These are phyloP conservation scores for Sebastes paucispinis DNA, from an alignment of 2,797 vertebrate genomes.

Conservation along the genomic window DNA sequence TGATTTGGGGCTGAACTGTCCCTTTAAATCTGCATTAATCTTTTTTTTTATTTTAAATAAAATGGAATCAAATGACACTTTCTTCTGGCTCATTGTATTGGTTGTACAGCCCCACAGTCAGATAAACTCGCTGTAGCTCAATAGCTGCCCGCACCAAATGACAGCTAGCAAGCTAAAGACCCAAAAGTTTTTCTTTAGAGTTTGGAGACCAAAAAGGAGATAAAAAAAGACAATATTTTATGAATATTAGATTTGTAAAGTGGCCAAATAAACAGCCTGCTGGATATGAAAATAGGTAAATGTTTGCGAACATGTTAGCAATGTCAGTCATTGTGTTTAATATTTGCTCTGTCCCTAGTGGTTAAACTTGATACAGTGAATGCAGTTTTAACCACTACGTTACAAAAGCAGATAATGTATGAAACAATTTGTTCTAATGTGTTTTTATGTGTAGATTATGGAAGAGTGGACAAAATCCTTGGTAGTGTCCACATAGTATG, in stretches of 20 bases:
- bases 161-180: not conserved
- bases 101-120: not conserved
- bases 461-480: not conserved
- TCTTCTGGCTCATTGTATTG: not conserved
- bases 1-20: too few species aligned
- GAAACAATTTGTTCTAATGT: not conserved
- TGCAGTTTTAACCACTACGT: not conserved
- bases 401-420: not conserved
- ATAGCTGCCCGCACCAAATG: not conserved
- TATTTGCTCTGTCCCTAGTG: not conserved
- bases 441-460: not conserved
- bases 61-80: not conserved
- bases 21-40: not conserved
- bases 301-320: not conserved
- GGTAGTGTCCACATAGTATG: not conserved
- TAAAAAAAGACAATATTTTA: not conserved
- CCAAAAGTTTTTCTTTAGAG: not conserved
- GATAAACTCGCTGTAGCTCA: not conserved
- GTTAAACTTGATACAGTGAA: not conserved
- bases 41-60: not conserved
- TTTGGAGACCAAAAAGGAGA: not conserved
- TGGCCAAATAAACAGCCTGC: not conserved
- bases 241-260: not conserved
- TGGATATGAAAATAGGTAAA: not conserved
- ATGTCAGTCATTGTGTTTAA: not conserved